These are phyloP conservation scores for Sciurus carolinensis DNA, from an alignment of 2,797 vertebrate genomes.

Conservation along the genomic window DNA sequence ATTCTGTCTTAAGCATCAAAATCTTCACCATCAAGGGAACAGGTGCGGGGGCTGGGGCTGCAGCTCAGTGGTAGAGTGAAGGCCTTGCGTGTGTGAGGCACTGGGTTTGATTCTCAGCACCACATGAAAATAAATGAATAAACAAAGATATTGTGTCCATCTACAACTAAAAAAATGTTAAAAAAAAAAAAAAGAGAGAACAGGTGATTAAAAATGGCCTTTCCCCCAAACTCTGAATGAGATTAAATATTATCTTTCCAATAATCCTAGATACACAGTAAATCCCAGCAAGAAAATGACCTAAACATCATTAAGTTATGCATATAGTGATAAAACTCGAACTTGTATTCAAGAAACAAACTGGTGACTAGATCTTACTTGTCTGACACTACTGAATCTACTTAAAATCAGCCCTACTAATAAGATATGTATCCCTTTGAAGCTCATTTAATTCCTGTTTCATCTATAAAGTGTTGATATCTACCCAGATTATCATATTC, in stretches of 20 bases:
- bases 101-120: too few species aligned
- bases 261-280: neutral
- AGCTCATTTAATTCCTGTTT: slow-evolving; percentile 30
- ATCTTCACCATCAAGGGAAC: slow-evolving; percentile 31
- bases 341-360: slow-evolving; percentile 29
- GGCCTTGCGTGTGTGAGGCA: too few species aligned
- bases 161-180: too few species aligned
- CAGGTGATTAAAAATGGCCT: neutral
- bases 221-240: neutral
- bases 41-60: neutral
- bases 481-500: neutral
- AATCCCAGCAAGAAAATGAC: neutral
- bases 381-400: neutral
- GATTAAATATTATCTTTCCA: neutral
- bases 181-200: too few species aligned
- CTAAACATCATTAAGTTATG: neutral
- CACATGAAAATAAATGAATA: too few species aligned
- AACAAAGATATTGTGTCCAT: too few species aligned
- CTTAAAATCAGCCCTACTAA: neutral
- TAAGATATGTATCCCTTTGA: neutral
- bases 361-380: neutral
- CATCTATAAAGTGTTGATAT: neutral
- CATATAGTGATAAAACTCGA: neutral
- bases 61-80: too few species aligned
- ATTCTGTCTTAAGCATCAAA: neutral